Conservation (phyloP, 1,140 invertebrate genomes). For the Drosophila erecta region DNA sequence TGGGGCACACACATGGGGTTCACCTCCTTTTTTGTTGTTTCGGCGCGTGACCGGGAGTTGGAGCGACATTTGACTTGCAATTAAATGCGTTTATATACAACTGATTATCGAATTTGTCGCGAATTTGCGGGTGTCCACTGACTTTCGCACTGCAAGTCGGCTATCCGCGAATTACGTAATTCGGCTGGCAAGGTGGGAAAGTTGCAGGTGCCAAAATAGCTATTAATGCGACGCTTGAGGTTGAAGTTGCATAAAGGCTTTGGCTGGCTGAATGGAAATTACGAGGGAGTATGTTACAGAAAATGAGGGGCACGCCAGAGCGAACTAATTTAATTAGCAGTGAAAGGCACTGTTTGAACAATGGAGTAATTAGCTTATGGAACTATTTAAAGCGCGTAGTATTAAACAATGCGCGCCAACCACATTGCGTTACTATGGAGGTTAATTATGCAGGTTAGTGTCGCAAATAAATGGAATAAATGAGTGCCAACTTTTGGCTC, state of each 20-base stretch:
- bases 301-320: background rate
- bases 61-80: slow-evolving; percentile 79
- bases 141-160: slow-evolving; percentile 6
- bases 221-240: slow-evolving; percentile 22
- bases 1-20: background rate
- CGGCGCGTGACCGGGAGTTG: slow-evolving; percentile 73
- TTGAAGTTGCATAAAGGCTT: slow-evolving; percentile 10
- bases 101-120: slow-evolving; percentile 81
- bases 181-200: background rate
- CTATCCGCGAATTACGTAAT: background rate
- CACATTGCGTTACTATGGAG: no score
- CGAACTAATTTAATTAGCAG: slow-evolving; percentile 4
- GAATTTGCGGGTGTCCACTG: slow-evolving; percentile 53
- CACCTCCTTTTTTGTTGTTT: slow-evolving; percentile 5
- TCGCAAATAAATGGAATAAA: background rate
- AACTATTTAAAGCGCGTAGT: background rate
- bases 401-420: background rate
- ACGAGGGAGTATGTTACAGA: background rate
- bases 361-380: background rate
- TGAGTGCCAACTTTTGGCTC: no score
- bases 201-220: slow-evolving; percentile 54
- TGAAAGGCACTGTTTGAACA: background rate
- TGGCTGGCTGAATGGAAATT: slow-evolving; percentile 25
- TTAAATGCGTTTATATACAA: slow-evolving; percentile 64
- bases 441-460: no score